Conservation (phyloP, 2,797 vertebrate species). For the Paguma larvata region DNA sequence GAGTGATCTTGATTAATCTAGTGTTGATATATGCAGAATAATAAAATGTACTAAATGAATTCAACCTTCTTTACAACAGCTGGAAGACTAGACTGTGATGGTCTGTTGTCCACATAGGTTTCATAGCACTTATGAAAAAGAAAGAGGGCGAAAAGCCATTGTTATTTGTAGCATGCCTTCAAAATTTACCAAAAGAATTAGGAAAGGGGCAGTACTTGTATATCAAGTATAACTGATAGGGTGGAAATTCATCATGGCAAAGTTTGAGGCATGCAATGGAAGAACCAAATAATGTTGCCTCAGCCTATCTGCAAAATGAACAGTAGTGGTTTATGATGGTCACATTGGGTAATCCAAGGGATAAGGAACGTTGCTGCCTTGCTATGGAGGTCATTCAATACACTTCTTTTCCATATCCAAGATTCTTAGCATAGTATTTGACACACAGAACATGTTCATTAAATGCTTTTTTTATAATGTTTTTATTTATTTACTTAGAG, state of each 20-base stretch:
- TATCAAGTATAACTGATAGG: background rate
- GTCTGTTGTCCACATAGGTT: background rate
- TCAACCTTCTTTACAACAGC: background rate
- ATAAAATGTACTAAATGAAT: background rate
- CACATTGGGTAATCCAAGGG: background rate
- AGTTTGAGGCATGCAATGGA: background rate
- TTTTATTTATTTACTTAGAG: background rate
- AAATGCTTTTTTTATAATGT: background rate
- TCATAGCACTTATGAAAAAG: background rate
- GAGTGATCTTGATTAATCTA: background rate
- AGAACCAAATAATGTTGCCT: background rate
- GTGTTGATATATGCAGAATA: background rate
- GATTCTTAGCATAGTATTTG: background rate
- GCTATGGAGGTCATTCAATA: background rate
- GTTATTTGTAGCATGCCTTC: background rate
- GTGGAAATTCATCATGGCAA: background rate
- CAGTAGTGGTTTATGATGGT: background rate
- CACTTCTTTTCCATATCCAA: background rate
- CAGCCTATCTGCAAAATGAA: background rate
- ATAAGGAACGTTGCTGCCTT: background rate
- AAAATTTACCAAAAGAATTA: background rate
- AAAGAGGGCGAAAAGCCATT: background rate
- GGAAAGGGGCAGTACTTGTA: background rate
- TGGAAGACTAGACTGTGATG: background rate
- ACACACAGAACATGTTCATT: background rate